Evolutionary conservation across 2,113 vertebrate species (phyloP), one percentile per base, ranked within the genome.

Genomic region (Rousettus leschenaultii): DNA sequence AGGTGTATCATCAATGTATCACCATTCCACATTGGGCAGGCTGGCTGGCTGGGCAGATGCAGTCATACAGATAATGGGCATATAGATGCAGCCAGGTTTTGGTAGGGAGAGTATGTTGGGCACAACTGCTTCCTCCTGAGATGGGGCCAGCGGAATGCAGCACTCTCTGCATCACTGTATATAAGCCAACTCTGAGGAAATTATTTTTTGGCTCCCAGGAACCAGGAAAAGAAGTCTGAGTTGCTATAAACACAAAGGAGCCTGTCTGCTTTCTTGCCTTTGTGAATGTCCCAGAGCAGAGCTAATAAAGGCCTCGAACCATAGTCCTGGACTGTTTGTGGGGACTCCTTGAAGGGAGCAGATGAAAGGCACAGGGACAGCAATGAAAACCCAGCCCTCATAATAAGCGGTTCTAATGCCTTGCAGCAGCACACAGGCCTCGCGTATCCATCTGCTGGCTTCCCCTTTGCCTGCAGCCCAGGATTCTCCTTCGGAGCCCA

Each of bases 251-350:
- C 90, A 94, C 43, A 92, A 89, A 96, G 57, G 61, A 74, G 22
- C 6, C 1, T 15, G 16, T 65, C 74, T 75, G 63, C 65, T 88
- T 70, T 92, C 80, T 71, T 88, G 59, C 45, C 86, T 93, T 66
- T 89, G 86, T 45, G 68, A 65, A 43, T 14, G 24, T 68, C 83
- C 68, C 65, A 84, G 80, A 3, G 4, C 86, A 74, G 48, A 73
- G 22, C 83, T 97, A 95, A 96, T 0, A 22, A 94, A 88, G 71
- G 85, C 80, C 93, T 71, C 73, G 73, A 66, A 93, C n/a, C 19
- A 59, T 0, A 4, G 86, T 7, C 77, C 48, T 48, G 57, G 61
- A 68, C 89, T 86, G 26, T 83, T 74, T 45, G 68, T 5, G n/a
- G 51, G 45, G 74, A 86, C 79, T 83, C 91, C 89, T 68, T 28